Conservation (phyloP, 2,113 vertebrate genomes). For the Ceyx melanurus region DNA sequence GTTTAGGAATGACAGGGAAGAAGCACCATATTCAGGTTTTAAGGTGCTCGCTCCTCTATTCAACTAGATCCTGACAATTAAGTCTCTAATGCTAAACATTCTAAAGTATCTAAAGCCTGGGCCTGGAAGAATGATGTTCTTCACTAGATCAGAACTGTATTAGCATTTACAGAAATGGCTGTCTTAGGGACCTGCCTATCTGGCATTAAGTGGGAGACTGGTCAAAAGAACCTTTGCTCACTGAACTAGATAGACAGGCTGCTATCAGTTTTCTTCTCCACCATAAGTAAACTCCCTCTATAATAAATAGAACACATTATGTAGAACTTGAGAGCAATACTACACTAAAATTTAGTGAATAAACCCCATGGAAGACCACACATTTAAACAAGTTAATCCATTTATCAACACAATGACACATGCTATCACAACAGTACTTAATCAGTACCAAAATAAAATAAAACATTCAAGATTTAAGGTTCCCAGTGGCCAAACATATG, state of each 20-base stretch:
- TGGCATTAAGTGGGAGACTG: neutral
- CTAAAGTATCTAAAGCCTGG: neutral
- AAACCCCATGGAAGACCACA: neutral
- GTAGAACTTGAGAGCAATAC: neutral
- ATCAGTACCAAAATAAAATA: neutral
- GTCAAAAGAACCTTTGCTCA: neutral
- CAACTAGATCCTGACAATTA: neutral
- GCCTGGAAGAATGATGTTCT: neutral
- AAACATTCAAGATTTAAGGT: neutral
- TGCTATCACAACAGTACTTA: neutral
- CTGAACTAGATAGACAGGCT: neutral
- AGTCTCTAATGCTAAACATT: neutral
- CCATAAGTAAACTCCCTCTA: neutral
- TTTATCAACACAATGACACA: neutral
- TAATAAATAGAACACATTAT: neutral
- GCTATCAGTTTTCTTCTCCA: neutral
- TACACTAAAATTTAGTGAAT: neutral
- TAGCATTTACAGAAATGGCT: neutral
- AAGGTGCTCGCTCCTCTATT: neutral
- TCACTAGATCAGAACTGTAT: neutral
- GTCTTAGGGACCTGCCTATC: neutral
- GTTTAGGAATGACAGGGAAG: neutral
- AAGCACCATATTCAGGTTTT: neutral
- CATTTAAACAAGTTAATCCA: neutral
- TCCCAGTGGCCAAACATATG: neutral